Conservation (phyloP, 1,140 invertebrate genomes). For the fruit fly (Drosophila melanogaster) region Release_6_plus_ISO1_MT NT_033777.3:16525001-16525500, state of each 20-base stretch:
- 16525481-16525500: slow-evolving; percentile 77
- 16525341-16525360: slow-evolving; percentile 20
- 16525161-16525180: slow-evolving; percentile 73
- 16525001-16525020: slow-evolving; percentile 33
- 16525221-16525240: slow-evolving; percentile 42
- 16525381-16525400: slow-evolving; percentile 74
- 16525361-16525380: slow-evolving; percentile 54
- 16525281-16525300: slow-evolving; percentile 62
- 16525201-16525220: slow-evolving; percentile 36
- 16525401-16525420: slow-evolving; percentile 45
- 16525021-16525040: slow-evolving; percentile 51
- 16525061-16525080: background rate
- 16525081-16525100: background rate
- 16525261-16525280: slow-evolving; percentile 77
- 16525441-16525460: slow-evolving; percentile 54
- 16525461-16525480: slow-evolving; percentile 40
- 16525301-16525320: too few relatives aligned
- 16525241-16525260: slow-evolving; percentile 73
- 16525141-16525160: slow-evolving; percentile 81
- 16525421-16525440: slow-evolving; percentile 45
- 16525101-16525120: slow-evolving; percentile 30
- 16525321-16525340: slow-evolving; percentile 13
- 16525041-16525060: slow-evolving; percentile 29
- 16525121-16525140: slow-evolving; percentile 66
- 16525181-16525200: slow-evolving; percentile 69